A percentile compares a stretch with the other conserved stretches of the same genome.
Evolutionary conservation across 2,888 invertebrate genomes (phyloP).

Genomic region (Aelia acuminata): DNA sequence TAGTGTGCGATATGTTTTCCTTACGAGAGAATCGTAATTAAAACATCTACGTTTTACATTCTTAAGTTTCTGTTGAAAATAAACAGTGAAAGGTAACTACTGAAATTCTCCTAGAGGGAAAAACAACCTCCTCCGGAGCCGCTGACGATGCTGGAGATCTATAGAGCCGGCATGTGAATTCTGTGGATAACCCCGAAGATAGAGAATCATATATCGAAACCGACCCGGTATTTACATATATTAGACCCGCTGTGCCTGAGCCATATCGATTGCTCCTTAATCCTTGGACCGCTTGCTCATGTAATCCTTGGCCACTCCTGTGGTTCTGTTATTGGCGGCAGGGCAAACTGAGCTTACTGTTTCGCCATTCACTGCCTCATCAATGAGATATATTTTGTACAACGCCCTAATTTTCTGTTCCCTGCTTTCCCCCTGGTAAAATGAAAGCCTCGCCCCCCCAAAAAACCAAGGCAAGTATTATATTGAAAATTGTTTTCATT

Average conservation of each 20-base stretch:
- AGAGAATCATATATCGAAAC: slow-evolving; percentile 4
- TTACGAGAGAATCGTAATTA: too few species aligned
- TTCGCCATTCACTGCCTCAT: not conserved
- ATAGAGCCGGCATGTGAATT: not conserved
- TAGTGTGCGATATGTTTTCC: too few species aligned
- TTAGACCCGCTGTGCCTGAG: not conserved
- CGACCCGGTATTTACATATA: slow-evolving; percentile 38
- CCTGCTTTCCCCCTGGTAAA: too few species aligned
- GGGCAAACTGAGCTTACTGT: not conserved
- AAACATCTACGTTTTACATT: too few species aligned
- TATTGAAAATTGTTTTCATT: too few species aligned
- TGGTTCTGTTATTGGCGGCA: not conserved
- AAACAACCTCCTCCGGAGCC: not conserved
- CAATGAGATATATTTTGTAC: not conserved
- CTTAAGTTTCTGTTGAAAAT: too few species aligned
- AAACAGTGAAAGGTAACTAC: not conserved
- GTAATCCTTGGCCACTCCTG: not conserved
- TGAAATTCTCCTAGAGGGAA: not conserved
- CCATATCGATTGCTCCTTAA: slow-evolving; percentile 28
- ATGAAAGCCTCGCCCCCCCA: too few species aligned
- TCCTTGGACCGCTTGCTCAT: slow-evolving; percentile 24
- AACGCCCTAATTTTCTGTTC: too few species aligned
- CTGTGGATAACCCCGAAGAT: not conserved
- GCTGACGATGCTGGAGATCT: too few species aligned
- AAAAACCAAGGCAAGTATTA: too few species aligned